Conservation (phyloP, 1,140 invertebrate genomes). For the Aphidius gifuensis region DNA sequence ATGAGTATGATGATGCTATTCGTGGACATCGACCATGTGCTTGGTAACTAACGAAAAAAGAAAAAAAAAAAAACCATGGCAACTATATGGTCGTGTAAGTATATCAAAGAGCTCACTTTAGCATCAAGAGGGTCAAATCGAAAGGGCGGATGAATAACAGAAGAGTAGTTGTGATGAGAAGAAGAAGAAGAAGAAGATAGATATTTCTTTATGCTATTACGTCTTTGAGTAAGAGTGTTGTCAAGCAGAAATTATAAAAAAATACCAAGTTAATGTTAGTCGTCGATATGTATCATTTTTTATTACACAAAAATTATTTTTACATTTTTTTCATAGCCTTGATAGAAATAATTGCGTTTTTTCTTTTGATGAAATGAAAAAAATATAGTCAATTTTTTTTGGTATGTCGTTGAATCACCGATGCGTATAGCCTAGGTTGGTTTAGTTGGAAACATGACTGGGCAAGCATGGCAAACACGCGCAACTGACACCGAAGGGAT, state of each 20-base stretch:
- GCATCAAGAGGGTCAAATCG: conserved; percentile 15
- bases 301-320: no score
- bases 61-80: conserved; percentile 21
- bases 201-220: conserved; percentile 42
- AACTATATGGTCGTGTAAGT: conserved; percentile 36
- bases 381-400: conserved; percentile 26
- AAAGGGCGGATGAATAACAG: conserved; percentile 2
- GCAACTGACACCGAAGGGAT: conserved; percentile 50
- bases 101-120: conserved; percentile 46
- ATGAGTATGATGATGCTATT: no score
- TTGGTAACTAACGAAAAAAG: not conserved
- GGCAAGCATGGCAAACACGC: conserved; percentile 50
- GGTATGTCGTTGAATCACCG: conserved; percentile 41
- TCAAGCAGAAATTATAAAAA: conserved; percentile 48
- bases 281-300: no score
- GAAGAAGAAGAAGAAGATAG: conserved; percentile 22
- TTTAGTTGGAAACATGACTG: conserved; percentile 53
- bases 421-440: conserved; percentile 45
- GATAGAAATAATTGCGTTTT: not conserved
- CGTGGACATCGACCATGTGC: conserved; percentile 24
- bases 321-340: no score
- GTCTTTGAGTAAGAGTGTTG: conserved; percentile 42
- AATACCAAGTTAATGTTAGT: no score
- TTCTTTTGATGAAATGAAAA: not conserved
- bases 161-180: not conserved